These are phyloP conservation scores for Drosophila tanythrix DNA, from an alignment of 2,888 invertebrate genomes.

Conservation along the genomic window DNA sequence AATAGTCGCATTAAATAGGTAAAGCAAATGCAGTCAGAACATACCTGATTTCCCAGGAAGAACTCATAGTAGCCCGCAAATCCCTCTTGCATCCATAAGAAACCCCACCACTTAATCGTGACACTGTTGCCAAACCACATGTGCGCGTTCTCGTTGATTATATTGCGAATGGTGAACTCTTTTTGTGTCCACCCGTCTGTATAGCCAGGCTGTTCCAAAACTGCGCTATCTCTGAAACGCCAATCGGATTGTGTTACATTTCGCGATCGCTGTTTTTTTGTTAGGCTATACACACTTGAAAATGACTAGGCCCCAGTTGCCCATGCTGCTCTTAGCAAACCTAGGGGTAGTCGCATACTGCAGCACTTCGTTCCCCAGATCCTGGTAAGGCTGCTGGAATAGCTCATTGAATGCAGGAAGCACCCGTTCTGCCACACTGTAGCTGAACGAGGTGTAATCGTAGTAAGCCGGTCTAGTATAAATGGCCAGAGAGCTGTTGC, in stretches of 20 bases:
- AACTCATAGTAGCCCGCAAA: slow-evolving; percentile 91
- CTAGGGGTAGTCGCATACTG: slow-evolving; percentile 92
- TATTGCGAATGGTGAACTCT: slow-evolving; percentile 86
- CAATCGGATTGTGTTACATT: no score
- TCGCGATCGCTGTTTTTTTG: not conserved
- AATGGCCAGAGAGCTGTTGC: slow-evolving; percentile 84
- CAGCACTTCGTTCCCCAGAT: slow-evolving; percentile 87
- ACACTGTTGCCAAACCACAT: slow-evolving; percentile 89
- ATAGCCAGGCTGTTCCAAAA: slow-evolving; percentile 65
- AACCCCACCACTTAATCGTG: slow-evolving; percentile 86
- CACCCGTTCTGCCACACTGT: slow-evolving; percentile 63
- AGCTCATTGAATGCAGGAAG: slow-evolving; percentile 86
- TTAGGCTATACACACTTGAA: slow-evolving; percentile 88
- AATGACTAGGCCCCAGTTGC: slow-evolving; percentile 95
- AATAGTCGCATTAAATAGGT: not conserved
- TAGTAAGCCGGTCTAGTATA: slow-evolving; percentile 89
- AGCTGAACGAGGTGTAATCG: slow-evolving; percentile 89
- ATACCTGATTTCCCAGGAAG: slow-evolving; percentile 83
- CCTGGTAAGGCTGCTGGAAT: slow-evolving; percentile 88
- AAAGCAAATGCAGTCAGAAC: not conserved
- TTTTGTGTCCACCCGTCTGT: slow-evolving; percentile 76
- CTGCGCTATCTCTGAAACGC: slow-evolving; percentile 62
- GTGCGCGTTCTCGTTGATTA: slow-evolving; percentile 86
- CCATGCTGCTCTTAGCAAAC: slow-evolving; percentile 93
- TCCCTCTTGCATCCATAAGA: slow-evolving; percentile 88